phyloP scores from a whole-genome alignment of 1,140 invertebrate species.

The Pogonognathellus flavescens region DNA sequence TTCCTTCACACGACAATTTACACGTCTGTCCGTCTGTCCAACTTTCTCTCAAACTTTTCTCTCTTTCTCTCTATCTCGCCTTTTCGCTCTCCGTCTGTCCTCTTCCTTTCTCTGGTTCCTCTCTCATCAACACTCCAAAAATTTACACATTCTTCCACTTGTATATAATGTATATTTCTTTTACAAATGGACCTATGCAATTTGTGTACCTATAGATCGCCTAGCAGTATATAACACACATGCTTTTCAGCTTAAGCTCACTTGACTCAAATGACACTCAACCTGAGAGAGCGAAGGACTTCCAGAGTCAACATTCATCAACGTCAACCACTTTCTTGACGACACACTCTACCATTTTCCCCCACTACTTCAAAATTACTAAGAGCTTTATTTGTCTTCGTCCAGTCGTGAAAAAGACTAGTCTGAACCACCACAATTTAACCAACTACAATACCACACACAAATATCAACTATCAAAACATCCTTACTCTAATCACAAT shows the following conservation, averaged over 20 bases:
- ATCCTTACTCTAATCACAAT: no score
- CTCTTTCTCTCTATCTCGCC: neutral
- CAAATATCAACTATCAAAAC: no score
- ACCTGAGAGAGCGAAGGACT: neutral
- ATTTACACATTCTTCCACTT: neutral
- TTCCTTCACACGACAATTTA: neutral
- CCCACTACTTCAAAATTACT: neutral
- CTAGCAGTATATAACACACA: no score
- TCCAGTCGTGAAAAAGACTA: no score
- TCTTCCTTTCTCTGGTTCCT: neutral
- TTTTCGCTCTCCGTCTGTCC: neutral
- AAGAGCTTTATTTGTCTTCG: no score
- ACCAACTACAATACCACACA: no score
- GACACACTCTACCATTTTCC: neutral
- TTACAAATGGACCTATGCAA: no score
- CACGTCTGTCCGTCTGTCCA: neutral
- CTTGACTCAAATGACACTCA: neutral
- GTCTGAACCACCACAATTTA: no score
- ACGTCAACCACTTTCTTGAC: neutral
- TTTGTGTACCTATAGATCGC: no score
- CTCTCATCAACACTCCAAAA: neutral
- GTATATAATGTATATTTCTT: no score
- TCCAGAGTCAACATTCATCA: neutral
- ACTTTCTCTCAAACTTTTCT: neutral
- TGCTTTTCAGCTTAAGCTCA: neutral